Conservation (phyloP, 1,140 invertebrate species). For the Adelges cooleyi region DNA sequence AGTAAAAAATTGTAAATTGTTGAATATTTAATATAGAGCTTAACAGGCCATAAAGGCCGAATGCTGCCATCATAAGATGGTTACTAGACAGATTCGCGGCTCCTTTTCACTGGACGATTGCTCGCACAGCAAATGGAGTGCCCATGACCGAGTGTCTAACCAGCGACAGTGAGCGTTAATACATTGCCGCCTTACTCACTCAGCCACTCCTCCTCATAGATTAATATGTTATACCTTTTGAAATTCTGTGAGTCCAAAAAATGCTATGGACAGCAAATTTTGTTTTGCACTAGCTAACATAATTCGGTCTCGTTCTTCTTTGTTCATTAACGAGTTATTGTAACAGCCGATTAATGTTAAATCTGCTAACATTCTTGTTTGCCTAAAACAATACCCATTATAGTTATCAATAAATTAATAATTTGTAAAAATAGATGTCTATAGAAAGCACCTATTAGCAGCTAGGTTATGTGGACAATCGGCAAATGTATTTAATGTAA, state of each 20-base stretch:
- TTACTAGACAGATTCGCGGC: not conserved
- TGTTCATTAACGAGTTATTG: slow-evolving; percentile 63
- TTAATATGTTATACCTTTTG: slow-evolving; percentile 59
- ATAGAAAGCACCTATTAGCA: slow-evolving; percentile 65
- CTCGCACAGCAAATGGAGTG: not conserved
- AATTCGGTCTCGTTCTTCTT: slow-evolving; percentile 57
- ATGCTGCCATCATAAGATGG: too few species aligned
- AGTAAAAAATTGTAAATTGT: too few species aligned
- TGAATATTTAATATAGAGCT: slow-evolving; percentile 9
- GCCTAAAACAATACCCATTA: slow-evolving; percentile 46
- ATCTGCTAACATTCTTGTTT: slow-evolving; percentile 95
- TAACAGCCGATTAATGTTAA: slow-evolving; percentile 90
- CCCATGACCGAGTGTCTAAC: not conserved
- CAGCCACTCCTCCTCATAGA: too few species aligned
- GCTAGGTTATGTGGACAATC: slow-evolving; percentile 85
- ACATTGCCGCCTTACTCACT: too few species aligned
- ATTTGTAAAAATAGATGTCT: too few species aligned
- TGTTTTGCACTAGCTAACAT: slow-evolving; percentile 88
- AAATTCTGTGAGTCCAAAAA: slow-evolving; percentile 92
- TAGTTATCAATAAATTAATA: not conserved
- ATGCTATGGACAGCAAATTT: slow-evolving; percentile 89
- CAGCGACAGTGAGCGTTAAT: too few species aligned
- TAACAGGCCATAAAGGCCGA: too few species aligned
- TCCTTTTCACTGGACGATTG: too few species aligned
- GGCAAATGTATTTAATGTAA: slow-evolving; percentile 73